Conservation (phyloP, 2,888 invertebrate species). For the Ectemnius continuus region DNA sequence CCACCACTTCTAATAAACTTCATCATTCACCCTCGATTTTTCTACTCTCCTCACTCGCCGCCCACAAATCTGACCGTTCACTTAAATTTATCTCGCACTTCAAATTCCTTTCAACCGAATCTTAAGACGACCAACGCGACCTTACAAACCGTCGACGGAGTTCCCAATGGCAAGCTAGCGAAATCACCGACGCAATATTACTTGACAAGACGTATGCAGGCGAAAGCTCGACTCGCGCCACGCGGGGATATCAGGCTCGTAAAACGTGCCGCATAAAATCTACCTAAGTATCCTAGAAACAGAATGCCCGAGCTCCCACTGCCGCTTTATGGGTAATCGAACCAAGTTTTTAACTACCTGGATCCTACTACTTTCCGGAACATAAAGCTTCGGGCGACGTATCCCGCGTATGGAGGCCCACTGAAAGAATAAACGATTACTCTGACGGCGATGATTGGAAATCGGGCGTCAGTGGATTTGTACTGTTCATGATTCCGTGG, state of each 20-base stretch:
- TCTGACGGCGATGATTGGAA: no score
- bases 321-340: slow-evolving; percentile 68
- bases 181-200: no score
- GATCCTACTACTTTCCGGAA: slow-evolving; percentile 64
- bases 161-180: no score
- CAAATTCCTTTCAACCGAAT: no score
- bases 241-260: slow-evolving; percentile 56
- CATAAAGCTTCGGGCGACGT: slow-evolving; percentile 60
- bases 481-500: no score
- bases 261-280: slow-evolving; percentile 67
- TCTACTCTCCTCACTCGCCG: background rate
- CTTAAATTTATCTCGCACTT: no score
- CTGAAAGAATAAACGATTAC: background rate
- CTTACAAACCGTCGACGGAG: background rate
- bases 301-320: slow-evolving; percentile 62
- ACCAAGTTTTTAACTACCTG: slow-evolving; percentile 68
- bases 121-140: no score
- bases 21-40: slow-evolving; percentile 2
- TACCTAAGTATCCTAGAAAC: slow-evolving; percentile 64
- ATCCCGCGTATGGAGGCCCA: slow-evolving; percentile 29
- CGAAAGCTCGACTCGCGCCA: slow-evolving; percentile 36
- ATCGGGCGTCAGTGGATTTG: no score
- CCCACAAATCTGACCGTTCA: no score
- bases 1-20: slow-evolving; percentile 10
- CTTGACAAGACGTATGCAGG: slow-evolving; percentile 38